phyloP scores from a whole-genome alignment of 2,113 vertebrate species.

The Aramus guarauna region DNA sequence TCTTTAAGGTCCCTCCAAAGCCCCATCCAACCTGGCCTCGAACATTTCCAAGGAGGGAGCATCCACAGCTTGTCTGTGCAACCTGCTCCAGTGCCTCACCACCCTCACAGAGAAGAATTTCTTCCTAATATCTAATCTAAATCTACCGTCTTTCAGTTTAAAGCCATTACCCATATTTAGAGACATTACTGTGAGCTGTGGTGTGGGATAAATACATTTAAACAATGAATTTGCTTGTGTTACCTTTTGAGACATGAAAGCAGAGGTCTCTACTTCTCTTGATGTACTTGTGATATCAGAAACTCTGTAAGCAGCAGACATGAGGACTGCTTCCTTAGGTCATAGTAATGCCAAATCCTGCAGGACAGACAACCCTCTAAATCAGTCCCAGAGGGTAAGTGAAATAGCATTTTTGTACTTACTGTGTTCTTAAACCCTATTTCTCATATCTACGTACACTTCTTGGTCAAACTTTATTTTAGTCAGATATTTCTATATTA shows the following conservation, averaged over 20 bases:
- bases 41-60: too few relatives aligned
- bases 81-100: too few relatives aligned
- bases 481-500: not conserved
- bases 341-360: not conserved
- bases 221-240: not conserved
- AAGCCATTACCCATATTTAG: too few relatives aligned
- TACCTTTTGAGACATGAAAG: not conserved
- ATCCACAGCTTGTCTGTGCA: too few relatives aligned
- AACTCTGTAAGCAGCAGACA: too few relatives aligned
- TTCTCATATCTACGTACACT: not conserved
- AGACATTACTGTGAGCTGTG: not conserved
- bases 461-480: not conserved
- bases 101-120: too few relatives aligned
- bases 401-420: not conserved
- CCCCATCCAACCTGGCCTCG: too few relatives aligned
- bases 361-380: not conserved
- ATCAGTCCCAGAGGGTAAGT: not conserved
- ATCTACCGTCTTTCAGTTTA: too few relatives aligned
- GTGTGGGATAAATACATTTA: not conserved
- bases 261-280: not conserved
- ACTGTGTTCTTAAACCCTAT: not conserved
- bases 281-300: not conserved
- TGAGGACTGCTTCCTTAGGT: not conserved
- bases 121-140: too few relatives aligned
- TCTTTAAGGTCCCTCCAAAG: too few relatives aligned